These are phyloP conservation scores for Drosophila nr. medialis DNA, from an alignment of 2,888 invertebrate genomes.

Conservation along the genomic window DNA sequence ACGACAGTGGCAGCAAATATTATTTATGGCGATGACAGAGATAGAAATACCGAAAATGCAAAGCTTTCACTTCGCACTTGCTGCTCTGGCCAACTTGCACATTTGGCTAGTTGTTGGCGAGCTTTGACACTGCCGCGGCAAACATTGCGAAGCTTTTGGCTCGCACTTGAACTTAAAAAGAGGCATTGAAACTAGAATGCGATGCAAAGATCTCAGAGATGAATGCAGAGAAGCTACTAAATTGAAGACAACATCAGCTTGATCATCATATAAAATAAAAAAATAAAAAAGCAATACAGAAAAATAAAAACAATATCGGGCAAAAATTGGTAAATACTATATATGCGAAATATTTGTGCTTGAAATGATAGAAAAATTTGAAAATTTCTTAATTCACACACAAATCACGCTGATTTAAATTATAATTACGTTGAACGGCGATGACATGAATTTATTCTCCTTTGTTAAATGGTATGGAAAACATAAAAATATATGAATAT, in stretches of 20 bases:
- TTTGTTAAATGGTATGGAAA: neutral
- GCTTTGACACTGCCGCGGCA: constrained; percentile 23
- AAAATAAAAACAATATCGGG: neutral
- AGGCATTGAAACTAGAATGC: constrained; percentile 29
- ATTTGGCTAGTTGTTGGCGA: constrained; percentile 6
- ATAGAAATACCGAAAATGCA: constrained; percentile 15
- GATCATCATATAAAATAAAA: neutral
- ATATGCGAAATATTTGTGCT: neutral
- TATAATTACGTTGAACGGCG: constrained; percentile 1
- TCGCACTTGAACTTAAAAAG: constrained; percentile 32
- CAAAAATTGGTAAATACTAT: neutral
- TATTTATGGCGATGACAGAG: constrained; percentile 60
- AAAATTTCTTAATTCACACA: neutral
- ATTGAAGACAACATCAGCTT: neutral
- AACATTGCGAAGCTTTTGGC: constrained; percentile 32
- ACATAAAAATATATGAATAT: neutral
- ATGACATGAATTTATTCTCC: constrained; percentile 4
- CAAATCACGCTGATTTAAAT: neutral
- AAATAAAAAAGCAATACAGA: neutral
- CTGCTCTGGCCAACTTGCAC: constrained; percentile 13
- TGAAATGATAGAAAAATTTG: neutral
- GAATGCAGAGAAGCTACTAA: neutral
- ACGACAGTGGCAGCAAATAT: constrained; percentile 50
- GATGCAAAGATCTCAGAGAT: neutral
- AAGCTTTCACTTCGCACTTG: constrained; percentile 32